Conservation (phyloP, 2,888 invertebrate species). For the Halocaridina rubra region DNA sequence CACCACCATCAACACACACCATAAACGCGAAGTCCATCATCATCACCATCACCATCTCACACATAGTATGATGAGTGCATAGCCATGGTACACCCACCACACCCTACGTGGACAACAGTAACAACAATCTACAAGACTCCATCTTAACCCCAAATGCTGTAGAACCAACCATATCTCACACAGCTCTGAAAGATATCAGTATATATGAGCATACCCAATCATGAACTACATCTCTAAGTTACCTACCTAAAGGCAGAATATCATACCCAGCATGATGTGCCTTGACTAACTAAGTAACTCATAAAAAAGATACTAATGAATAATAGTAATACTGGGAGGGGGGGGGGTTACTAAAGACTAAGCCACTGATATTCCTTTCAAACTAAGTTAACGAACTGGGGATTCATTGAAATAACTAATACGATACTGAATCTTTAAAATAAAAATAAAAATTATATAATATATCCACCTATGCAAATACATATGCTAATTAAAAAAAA, state of each 20-base stretch:
- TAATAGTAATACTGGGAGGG: too few species aligned
- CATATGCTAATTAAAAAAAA: too few species aligned
- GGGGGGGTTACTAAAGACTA: too few species aligned
- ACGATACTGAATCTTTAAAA: too few species aligned
- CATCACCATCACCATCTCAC: constrained; percentile 6
- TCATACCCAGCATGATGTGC: too few species aligned
- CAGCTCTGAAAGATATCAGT: constrained; percentile 39
- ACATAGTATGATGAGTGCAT: constrained; percentile 1
- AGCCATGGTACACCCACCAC: constrained; percentile 27
- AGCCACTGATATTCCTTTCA: too few species aligned
- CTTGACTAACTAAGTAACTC: too few species aligned
- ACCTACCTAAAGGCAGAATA: background rate
- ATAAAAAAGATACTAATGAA: too few species aligned
- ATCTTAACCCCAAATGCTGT: constrained; percentile 45
- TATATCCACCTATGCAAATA: too few species aligned
- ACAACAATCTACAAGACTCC: constrained; percentile 48
- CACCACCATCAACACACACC: constrained; percentile 10
- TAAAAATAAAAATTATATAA: too few species aligned
- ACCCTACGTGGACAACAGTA: constrained; percentile 40
- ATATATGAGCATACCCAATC: background rate
- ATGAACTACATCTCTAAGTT: background rate
- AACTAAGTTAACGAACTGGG: too few species aligned
- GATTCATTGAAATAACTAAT: too few species aligned
- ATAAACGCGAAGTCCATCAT: constrained; percentile 25
- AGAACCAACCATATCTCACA: constrained; percentile 43